These are phyloP conservation scores for Oceanodroma leucorhoa DNA, from an alignment of 2,797 vertebrate species.

Conservation along the genomic window DNA sequence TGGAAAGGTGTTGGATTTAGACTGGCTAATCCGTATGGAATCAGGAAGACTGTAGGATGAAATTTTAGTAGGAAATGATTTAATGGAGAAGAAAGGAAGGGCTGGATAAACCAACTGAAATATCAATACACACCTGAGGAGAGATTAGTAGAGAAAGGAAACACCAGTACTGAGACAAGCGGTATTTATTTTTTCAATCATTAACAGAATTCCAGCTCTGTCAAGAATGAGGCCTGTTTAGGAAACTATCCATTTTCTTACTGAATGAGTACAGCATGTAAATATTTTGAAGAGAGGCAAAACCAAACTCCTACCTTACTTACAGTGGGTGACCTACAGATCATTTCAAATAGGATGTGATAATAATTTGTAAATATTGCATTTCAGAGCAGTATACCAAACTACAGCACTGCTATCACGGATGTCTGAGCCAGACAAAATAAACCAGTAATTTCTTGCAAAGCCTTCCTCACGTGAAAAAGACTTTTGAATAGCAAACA, in stretches of 20 bases:
- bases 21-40: background rate
- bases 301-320: background rate
- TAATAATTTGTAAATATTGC: background rate
- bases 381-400: background rate
- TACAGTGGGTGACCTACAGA: background rate
- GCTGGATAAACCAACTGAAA: background rate
- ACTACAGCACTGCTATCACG: background rate
- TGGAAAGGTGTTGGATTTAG: background rate
- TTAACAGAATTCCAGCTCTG: background rate
- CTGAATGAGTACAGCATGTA: background rate
- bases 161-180: background rate
- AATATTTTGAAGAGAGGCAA: background rate
- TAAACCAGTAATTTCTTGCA: background rate
- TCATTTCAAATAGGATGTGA: background rate
- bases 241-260: background rate
- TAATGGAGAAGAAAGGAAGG: slow-evolving; percentile 37
- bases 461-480: background rate
- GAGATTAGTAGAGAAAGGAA: background rate
- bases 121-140: background rate
- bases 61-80: slow-evolving; percentile 62
- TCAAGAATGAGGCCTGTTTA: background rate
- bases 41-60: slow-evolving; percentile 19
- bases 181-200: background rate
- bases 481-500: background rate
- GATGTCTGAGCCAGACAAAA: background rate